phyloP scores from a whole-genome alignment of 1,140 invertebrate genomes.

The Odontomachus brunneus region DNA sequence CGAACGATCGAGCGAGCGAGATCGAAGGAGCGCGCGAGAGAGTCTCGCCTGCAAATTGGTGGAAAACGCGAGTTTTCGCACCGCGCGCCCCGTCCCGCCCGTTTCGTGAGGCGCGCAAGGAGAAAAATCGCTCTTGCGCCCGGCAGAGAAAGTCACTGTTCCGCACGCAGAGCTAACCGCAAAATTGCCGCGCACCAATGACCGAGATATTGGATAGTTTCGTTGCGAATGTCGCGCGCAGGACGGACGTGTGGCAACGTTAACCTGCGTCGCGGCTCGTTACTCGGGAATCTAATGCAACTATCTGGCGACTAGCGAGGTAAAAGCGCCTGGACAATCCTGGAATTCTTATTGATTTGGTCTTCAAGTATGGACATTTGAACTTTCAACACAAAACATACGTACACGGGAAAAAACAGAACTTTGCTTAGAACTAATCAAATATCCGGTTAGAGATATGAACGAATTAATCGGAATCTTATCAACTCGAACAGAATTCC shows the following conservation, averaged over 20 bases:
- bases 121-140: conserved; percentile 45
- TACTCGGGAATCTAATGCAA: conserved; percentile 2
- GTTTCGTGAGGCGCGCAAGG: conserved; percentile 1
- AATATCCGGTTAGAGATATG: too few species aligned
- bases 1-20: too few species aligned
- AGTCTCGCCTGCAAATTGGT: not conserved
- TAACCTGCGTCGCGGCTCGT: not conserved
- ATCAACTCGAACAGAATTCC: too few species aligned
- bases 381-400: too few species aligned
- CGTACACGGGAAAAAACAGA: too few species aligned
- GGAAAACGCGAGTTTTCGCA: not conserved
- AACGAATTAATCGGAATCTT: too few species aligned
- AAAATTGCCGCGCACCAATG: conserved; percentile 49
- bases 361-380: too few species aligned
- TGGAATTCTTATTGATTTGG: too few species aligned
- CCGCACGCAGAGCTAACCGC: not conserved
- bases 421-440: too few species aligned
- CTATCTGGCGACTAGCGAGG: not conserved
- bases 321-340: too few species aligned
- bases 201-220: conserved; percentile 41
- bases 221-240: conserved; percentile 7
- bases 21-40: not conserved
- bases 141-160: conserved; percentile 58
- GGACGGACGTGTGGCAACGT: not conserved
- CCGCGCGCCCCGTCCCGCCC: not conserved